These are phyloP conservation scores for Holocentrus rufus DNA, from an alignment of 2,797 vertebrate species.

Conservation along the genomic window DNA sequence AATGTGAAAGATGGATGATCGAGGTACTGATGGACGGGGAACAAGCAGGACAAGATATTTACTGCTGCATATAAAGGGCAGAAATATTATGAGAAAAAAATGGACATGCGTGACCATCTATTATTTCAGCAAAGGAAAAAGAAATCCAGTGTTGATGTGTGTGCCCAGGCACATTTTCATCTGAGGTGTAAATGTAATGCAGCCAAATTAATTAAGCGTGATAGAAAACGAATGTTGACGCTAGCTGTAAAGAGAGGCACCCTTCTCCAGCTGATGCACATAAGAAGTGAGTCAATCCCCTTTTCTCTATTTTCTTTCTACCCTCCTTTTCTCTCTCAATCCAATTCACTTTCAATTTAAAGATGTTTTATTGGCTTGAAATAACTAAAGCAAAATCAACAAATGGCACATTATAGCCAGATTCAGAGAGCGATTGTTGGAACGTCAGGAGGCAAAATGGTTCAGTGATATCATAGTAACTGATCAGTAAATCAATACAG, in stretches of 20 bases:
- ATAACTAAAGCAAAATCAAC: too few relatives aligned
- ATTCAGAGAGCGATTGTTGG: too few relatives aligned
- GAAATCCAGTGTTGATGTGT: constrained; percentile 33
- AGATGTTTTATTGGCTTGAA: too few relatives aligned
- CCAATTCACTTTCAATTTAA: too few relatives aligned
- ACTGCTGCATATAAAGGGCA: not conserved
- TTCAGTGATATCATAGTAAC: too few relatives aligned
- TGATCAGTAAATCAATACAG: too few relatives aligned
- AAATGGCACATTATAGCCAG: too few relatives aligned
- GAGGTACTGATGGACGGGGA: not conserved
- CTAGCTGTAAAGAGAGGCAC: not conserved
- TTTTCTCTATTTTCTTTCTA: too few relatives aligned
- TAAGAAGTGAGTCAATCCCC: too few relatives aligned
- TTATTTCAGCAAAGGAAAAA: constrained; percentile 16
- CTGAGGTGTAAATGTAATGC: constrained; percentile 40
- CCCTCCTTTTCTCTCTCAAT: too few relatives aligned
- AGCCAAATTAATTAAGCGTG: constrained; percentile 19
- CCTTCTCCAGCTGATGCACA: not conserved
- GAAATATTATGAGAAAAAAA: constrained; percentile 3
- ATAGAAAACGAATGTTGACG: constrained; percentile 33
- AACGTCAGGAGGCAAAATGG: too few relatives aligned
- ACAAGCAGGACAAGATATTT: not conserved
- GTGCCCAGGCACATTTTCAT: constrained; percentile 17
- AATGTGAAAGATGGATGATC: not conserved
- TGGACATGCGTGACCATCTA: not conserved